Percentiles rank a stretch among this genome's conserved stretches.
Evolutionary conservation across 1,140 invertebrate genomes (phyloP).

Genomic region (Pogonus chalceus): DNA sequence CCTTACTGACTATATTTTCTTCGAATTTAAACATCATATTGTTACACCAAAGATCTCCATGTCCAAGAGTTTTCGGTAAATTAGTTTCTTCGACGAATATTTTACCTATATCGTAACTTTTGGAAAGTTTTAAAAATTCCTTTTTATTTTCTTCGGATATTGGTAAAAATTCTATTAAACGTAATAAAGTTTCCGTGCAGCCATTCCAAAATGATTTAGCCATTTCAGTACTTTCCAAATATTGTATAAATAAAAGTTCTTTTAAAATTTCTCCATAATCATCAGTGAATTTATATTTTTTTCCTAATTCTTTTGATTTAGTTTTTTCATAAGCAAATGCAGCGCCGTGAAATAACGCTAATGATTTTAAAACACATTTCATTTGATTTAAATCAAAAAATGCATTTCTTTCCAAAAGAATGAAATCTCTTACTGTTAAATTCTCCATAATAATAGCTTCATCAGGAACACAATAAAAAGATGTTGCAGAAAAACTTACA

Average conservation of each 20-base stretch:
- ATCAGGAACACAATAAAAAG: neutral
- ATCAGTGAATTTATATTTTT: too few relatives aligned
- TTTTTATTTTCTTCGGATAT: neutral
- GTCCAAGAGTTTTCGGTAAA: neutral
- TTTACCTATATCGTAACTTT: neutral
- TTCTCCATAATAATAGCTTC: neutral
- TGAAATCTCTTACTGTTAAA: neutral
- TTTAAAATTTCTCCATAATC: neutral
- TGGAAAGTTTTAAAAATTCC: neutral
- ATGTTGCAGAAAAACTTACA: neutral
- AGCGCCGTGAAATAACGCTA: neutral
- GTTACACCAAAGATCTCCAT: too few relatives aligned
- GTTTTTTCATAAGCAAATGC: neutral
- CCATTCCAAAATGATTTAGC: too few relatives aligned
- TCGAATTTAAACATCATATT: neutral
- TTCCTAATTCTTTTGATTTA: neutral
- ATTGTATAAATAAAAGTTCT: neutral
- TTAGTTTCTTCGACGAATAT: neutral
- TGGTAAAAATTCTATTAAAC: neutral
- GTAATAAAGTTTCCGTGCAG: too few relatives aligned
- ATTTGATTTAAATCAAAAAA: neutral
- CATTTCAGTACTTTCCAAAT: too few relatives aligned
- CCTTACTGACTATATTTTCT: neutral
- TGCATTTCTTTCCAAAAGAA: neutral
- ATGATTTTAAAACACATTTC: neutral